Base-by-base conservation (phyloP, 2,888 invertebrate genomes). In the Parapristionchus giblindavisi region DNA sequence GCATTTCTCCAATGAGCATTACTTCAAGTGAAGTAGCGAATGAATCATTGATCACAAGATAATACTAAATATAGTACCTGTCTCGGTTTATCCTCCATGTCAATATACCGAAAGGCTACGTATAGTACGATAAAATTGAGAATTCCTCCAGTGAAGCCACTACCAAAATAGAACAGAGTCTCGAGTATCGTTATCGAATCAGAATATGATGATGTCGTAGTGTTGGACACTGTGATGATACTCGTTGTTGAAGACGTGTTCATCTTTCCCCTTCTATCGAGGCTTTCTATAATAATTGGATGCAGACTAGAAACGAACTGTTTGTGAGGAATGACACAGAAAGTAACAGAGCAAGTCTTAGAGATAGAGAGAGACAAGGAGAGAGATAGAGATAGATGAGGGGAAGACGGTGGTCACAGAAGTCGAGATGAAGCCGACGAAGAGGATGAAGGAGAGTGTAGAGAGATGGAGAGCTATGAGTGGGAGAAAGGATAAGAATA, bases 51-150 rank as follows among this genome's bases (percentile, higher is more conserved):
- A n/a, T n/a, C n/a, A n/a, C n/a, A n/a, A n/a, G n/a, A n/a, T n/a
- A n/a, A n/a, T n/a, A n/a, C n/a, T n/a, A n/a, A n/a, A n/a, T n/a
- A n/a, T n/a, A n/a, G 21, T 14, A 86, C 86, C 77, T 87, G 87
- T 79, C 87, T 75, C 5, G 87, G 87, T 63, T 87, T 87, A 76
- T 87, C 86, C 68, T 84, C 81, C 17, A 86, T 87, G 78, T 87
- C 85, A 70, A 84, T 82, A 73, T 87, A 82, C 51, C 78, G 79
- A n/a, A 85, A 76, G 0, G 85, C 87, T 63, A 87, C 85, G 65
- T 83, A 82, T 32, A 87, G 73, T 5, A 87, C 87, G 32, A 84
- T 75, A 27, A 78, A 70, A 72, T 87, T 87, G 71, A 87, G 78
- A 14, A 86, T 72, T 6, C 83, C 81, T n/a, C 87, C 87, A 21